phyloP scores from a whole-genome alignment of 2,888 invertebrate species.

The Aromia moschata region DNA sequence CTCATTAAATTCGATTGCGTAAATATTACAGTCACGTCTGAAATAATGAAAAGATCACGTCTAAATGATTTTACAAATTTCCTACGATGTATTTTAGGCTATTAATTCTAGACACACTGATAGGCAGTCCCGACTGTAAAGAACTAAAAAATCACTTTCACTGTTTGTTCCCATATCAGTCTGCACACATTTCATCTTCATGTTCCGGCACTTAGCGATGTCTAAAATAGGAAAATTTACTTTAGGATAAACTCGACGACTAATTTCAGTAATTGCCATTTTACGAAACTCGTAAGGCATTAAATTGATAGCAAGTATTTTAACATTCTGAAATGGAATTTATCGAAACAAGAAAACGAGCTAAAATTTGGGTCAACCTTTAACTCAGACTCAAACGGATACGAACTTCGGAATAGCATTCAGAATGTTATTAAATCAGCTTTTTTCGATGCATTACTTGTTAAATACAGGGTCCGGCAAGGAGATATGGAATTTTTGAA shows the following conservation, averaged over 20 bases:
- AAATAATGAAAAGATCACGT: neutral
- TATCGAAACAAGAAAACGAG: neutral
- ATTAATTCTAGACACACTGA: conserved; percentile 1
- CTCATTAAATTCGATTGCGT: too few relatives aligned
- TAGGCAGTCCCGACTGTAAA: neutral
- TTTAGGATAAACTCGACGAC: neutral
- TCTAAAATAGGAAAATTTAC: conserved; percentile 2
- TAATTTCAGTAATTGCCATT: conserved; percentile 2
- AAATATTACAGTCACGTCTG: conserved; percentile 5
- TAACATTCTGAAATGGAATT: neutral
- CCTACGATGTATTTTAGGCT: too few relatives aligned
- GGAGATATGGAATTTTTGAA: too few relatives aligned
- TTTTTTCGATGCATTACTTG: too few relatives aligned
- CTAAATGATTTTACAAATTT: conserved; percentile 12
- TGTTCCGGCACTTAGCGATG: neutral
- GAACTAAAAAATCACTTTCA: conserved; percentile 12
- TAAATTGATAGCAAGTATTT: neutral
- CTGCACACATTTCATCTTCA: neutral
- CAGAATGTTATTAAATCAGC: too few relatives aligned
- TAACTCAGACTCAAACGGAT: too few relatives aligned
- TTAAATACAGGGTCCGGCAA: too few relatives aligned
- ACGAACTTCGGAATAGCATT: too few relatives aligned
- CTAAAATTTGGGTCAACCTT: neutral
- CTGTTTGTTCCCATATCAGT: neutral
- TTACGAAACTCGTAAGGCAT: conserved; percentile 4